Evolutionary conservation across 2,113 vertebrate genomes (phyloP), one percentile per base, ranked within the genome.

Genomic region (Hylia prasina): DNA sequence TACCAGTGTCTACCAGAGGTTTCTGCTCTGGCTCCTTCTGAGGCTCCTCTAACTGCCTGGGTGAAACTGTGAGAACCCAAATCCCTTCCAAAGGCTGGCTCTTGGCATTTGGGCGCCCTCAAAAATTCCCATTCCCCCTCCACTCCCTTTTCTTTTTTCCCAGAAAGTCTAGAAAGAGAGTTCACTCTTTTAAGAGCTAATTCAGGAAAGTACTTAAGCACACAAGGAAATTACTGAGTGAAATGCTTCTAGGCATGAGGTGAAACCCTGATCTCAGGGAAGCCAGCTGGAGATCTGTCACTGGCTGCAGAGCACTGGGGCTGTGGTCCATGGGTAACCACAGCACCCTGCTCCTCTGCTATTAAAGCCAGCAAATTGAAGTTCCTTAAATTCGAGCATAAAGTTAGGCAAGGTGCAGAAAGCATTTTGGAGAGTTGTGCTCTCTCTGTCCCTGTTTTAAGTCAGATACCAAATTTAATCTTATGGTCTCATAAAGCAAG

Each of bases 21-120:
- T 64, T 82, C 87, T 64, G 33, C 70, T 56, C 82, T 45, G 90
- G 61, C 88, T 89, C 63, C 82, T 82, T 68, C 82, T 4, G 21
- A 60, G 75, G 39, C 61, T 92, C 54, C 47, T 79, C 35, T 48
- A 16, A 58, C 66, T 35, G 58, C 76, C 58, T 79, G 75, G 63
- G 79, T 50, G 68, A 94, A 79, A 69, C 77, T 90, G 88, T 81
- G 95, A 75, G 92, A 92, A 93, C 54, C 9, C 58, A 69, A 69
- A 76, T 31, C 71, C 28, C 31, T 69, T 69, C 66, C 79, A 75
- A 69, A 86, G 23, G 6, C n/a, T 91, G 69, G 33, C 39, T 82
- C 72, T 60, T 2, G 7, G 68, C 81, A 44, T 19, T 65, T 30
- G 28, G 48, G 48, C 4, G 3, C 66, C 66, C 28, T 88, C 79